A percentile compares a stretch with the other conserved stretches of the same genome.
Conservation (phyloP, 2,888 invertebrate genomes). For the Incurvaria masculella region DNA sequence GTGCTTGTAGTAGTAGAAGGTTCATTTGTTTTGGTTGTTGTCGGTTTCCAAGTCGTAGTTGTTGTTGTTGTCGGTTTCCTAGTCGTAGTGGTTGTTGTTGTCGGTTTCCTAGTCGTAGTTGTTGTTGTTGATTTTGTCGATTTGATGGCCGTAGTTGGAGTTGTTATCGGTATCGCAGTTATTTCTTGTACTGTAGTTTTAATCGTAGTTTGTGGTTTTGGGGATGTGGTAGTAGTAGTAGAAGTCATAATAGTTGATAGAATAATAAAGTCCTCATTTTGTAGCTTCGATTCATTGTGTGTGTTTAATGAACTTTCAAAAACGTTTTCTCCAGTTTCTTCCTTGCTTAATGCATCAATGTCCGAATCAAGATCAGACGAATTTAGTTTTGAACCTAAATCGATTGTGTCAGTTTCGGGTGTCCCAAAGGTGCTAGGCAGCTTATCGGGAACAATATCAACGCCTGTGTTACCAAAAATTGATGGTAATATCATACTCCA, state of each 20-base stretch:
- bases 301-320: not conserved
- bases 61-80: conserved; percentile 18
- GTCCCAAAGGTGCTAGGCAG: conserved; percentile 32
- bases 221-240: not conserved
- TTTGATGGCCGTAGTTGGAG: conserved; percentile 18
- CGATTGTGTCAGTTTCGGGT: conserved; percentile 45
- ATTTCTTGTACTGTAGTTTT: not conserved
- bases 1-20: conserved; percentile 14
- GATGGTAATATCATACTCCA: conserved; percentile 83
- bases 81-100: conserved; percentile 18
- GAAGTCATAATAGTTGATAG: not conserved
- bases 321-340: conserved; percentile 21
- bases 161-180: conserved; percentile 6
- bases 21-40: conserved; percentile 4
- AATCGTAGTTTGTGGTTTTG: not conserved
- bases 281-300: too few species aligned
- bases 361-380: conserved; percentile 16
- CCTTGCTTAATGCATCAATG: conserved; percentile 31
- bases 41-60: conserved; percentile 14
- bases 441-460: conserved; percentile 57
- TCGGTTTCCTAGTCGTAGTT: conserved; percentile 18
- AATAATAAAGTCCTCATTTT: too few species aligned
- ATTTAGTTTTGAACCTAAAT: conserved; percentile 24
- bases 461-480: conserved; percentile 69
- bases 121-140: conserved; percentile 18